phyloP scores from a whole-genome alignment of 2,888 invertebrate species.

The Thumatha senex region DNA sequence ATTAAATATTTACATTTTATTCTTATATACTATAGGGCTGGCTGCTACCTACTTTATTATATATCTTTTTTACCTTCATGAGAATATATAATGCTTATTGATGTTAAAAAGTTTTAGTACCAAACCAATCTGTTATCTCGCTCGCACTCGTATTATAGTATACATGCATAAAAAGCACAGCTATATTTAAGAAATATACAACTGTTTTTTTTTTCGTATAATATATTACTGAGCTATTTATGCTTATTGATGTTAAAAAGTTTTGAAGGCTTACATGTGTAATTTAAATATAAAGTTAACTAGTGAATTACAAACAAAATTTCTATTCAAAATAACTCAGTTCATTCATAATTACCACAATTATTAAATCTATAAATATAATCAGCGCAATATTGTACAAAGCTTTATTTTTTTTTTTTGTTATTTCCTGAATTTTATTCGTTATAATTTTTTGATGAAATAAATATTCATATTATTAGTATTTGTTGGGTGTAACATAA shows the following conservation, averaged over 20 bases:
- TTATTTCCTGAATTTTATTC: constrained; percentile 42
- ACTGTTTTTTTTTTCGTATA: not conserved
- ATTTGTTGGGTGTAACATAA: too few species aligned
- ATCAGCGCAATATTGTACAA: constrained; percentile 51
- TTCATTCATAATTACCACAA: constrained; percentile 55
- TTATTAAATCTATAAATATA: constrained; percentile 32
- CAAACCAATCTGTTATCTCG: constrained; percentile 3
- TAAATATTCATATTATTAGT: constrained; percentile 39
- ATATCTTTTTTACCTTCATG: too few species aligned
- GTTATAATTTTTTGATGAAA: constrained; percentile 42
- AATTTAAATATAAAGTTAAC: constrained; percentile 27
- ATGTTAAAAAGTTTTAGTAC: too few species aligned
- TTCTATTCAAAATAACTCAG: constrained; percentile 44
- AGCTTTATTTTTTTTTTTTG: constrained; percentile 47
- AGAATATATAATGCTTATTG: too few species aligned
- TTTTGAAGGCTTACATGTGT: constrained; percentile 13
- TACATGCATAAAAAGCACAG: constrained; percentile 4
- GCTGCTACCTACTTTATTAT: constrained; percentile 27
- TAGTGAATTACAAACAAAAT: constrained; percentile 39
- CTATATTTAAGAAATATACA: not conserved
- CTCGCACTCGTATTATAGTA: constrained; percentile 10
- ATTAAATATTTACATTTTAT: constrained; percentile 66
- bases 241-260: too few species aligned
- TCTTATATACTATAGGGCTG: constrained; percentile 27
- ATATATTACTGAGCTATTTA: too few species aligned